Base-by-base conservation (phyloP, 1,140 invertebrate species). In the Camponotus vicinus region DNA sequence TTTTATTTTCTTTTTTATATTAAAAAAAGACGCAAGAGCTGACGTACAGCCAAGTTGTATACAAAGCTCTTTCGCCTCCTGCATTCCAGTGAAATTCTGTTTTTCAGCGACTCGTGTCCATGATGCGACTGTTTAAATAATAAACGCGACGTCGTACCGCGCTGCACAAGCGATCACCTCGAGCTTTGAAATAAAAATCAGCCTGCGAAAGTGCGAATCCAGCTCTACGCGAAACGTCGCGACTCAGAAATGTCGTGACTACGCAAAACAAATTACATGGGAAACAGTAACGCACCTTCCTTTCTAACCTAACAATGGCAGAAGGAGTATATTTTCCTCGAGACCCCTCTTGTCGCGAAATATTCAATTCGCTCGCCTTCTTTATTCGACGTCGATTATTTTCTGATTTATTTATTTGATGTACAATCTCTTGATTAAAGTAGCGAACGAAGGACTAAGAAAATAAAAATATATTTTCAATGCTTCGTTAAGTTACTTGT, bases 111-210 rank as follows among this genome's bases (percentile, higher is more conserved):
- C 67, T 82, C 69, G 79, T 73, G 73, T 73, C 69, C 79, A 55
- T 55, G 79, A 82, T 34, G 67, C 52, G 67, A 75, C 55, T 63
- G 69, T 73, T 83, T 83, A 83, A 83, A 83, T 83, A 83, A 83
- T 75, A 73, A 83, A 83, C 40, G 18, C 55, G 79, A 75, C 69
- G 69, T 83, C 40, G 55, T 57, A 61, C 69, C 79, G 69, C 67
- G 61, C 69, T 49, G 45, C 52, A 37, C 79, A 45, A 73, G 70
- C 79, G 79, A 83, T 83, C 69, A 75, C 55, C 69, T 83, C 40
- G 79, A 75, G 79, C 79, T 75, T 63, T 83, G 40, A 83, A 83
- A 83, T 83, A 83, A 75, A 83, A 83, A 83, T 83, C 79, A 82
- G 55, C 69, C 18, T 21, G 55, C 78, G 55, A 59, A 75, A 75